These are phyloP conservation scores for Stenchaetothrips biformis DNA, from an alignment of 2,888 invertebrate species.

Conservation along the genomic window DNA sequence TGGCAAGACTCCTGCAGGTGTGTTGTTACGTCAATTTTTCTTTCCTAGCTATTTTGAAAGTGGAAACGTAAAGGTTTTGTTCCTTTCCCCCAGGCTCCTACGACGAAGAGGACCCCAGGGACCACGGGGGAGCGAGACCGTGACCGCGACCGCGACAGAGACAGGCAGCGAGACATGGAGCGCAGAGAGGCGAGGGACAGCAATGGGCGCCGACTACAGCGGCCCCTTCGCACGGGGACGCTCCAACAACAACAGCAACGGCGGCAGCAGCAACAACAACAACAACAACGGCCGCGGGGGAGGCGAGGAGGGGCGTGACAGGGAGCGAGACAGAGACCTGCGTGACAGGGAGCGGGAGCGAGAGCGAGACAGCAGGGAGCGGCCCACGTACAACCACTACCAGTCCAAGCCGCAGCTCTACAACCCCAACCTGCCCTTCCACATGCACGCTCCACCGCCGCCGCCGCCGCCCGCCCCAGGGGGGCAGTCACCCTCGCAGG, in stretches of 20 bases:
- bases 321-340: constrained; percentile 27
- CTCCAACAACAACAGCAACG: constrained; percentile 27
- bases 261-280: constrained; percentile 32
- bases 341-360: constrained; percentile 28
- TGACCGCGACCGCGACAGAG: not conserved
- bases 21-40: too few relatives aligned
- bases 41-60: too few relatives aligned
- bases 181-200: not conserved
- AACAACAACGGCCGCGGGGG: constrained; percentile 32
- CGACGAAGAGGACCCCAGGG: not conserved
- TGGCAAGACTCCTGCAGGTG: not conserved
- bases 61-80: too few relatives aligned
- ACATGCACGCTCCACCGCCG: constrained; percentile 38
- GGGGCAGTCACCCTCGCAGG: constrained; percentile 13
- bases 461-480: constrained; percentile 37
- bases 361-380: constrained; percentile 29
- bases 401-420: constrained; percentile 41
- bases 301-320: constrained; percentile 29
- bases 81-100: not conserved
- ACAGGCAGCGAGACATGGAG: not conserved
- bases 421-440: constrained; percentile 36
- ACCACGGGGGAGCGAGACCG: not conserved
- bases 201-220: constrained; percentile 6
- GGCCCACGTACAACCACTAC: constrained; percentile 40
- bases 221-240: constrained; percentile 2